Evolutionary conservation across 2,113 vertebrate species (phyloP).

Genomic region (Calypte anna): DNA sequence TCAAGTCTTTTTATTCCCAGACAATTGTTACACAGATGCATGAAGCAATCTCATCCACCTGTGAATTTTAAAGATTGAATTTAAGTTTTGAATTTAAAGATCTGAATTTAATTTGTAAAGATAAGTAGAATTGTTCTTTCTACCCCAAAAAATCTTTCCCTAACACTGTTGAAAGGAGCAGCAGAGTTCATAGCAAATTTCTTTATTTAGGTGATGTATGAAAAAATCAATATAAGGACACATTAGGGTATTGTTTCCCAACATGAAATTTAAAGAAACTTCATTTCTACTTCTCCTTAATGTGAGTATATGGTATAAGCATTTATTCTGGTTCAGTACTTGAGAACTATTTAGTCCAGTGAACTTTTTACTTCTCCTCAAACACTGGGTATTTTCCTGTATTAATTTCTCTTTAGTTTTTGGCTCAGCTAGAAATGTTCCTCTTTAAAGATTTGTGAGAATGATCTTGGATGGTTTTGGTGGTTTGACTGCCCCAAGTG

Average conservation of each 20-base stretch:
- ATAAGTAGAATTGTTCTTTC: not conserved
- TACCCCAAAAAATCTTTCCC: not conserved
- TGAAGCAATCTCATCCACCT: not conserved
- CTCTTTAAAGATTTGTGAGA: not conserved
- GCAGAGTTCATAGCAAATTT: not conserved
- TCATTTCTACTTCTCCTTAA: not conserved
- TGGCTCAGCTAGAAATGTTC: not conserved
- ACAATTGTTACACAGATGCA: not conserved
- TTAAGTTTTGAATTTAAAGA: not conserved
- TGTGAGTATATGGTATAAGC: not conserved
- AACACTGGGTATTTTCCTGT: not conserved
- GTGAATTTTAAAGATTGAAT: not conserved
- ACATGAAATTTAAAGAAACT: not conserved
- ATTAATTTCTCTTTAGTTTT: not conserved
- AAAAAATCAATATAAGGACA: not conserved
- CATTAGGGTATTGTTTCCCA: not conserved
- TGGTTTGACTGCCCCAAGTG: not conserved
- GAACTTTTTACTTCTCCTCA: not conserved
- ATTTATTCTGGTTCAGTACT: not conserved
- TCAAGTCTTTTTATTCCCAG: not conserved
- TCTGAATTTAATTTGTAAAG: too few species aligned
- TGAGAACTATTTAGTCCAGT: not conserved
- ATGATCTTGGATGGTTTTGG: slow-evolving; percentile 7
- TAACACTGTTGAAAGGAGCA: not conserved
- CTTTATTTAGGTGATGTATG: not conserved